phyloP scores from a whole-genome alignment of 2,113 vertebrate species.

The Brienomyrus brachyistius region DNA sequence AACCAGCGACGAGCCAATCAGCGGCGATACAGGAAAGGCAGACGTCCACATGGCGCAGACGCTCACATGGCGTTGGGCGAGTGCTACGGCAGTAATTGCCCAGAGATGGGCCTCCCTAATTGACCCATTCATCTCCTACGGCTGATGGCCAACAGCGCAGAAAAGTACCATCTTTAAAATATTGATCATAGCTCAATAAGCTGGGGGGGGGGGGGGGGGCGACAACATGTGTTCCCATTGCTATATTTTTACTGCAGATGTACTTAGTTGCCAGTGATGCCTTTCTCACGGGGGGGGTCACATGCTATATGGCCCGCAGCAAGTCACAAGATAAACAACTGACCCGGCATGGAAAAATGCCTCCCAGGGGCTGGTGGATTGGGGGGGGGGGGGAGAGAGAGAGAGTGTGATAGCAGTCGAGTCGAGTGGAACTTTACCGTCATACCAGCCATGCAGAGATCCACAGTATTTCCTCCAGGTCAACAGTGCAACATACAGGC shows the following conservation, averaged over 20 bases:
- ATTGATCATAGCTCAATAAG: constrained; percentile 42
- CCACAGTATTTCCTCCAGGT: not conserved
- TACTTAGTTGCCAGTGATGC: not conserved
- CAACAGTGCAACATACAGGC: not conserved
- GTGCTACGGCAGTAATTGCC: constrained; percentile 26
- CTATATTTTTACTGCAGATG: not conserved
- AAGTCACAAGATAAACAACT: not conserved
- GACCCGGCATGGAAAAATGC: not conserved
- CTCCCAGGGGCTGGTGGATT: not conserved
- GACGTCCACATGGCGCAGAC: not conserved
- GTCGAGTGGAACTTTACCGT: not conserved
- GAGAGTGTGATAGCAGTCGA: not conserved
- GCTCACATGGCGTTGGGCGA: not conserved
- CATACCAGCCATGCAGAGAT: not conserved
- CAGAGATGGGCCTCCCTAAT: constrained; percentile 30
- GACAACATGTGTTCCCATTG: not conserved
- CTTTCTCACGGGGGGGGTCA: not conserved
- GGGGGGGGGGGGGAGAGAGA: not conserved
- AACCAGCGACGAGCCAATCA: too few relatives aligned
- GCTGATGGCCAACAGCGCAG: constrained; percentile 22
- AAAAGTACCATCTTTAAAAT: constrained; percentile 40
- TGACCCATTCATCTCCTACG: constrained; percentile 32
- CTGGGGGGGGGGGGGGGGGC: not conserved
- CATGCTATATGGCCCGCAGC: not conserved
- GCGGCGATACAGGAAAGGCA: not conserved